phyloP scores from a whole-genome alignment of 2,888 invertebrate genomes.

The Gerris lacustris region DNA sequence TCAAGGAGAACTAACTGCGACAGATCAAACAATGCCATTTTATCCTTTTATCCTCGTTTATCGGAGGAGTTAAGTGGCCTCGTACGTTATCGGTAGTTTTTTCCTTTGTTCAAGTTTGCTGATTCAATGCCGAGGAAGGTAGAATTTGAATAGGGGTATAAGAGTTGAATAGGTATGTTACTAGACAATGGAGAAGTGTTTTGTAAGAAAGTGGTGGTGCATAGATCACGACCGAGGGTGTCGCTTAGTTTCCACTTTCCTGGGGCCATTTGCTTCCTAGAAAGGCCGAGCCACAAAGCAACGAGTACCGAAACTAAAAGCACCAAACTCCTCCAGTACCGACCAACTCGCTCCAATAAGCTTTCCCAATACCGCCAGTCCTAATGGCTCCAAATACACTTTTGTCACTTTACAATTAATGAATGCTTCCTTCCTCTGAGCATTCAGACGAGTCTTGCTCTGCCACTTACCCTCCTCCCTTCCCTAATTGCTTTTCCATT shows the following conservation, averaged over 20 bases:
- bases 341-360: background rate
- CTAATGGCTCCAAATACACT: constrained; percentile 5
- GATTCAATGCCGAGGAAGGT: background rate
- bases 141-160: background rate
- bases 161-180: constrained; percentile 3
- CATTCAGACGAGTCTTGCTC: background rate
- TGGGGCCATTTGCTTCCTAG: background rate
- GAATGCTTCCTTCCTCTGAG: background rate
- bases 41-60: background rate
- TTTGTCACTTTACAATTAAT: constrained; percentile 5
- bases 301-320: background rate
- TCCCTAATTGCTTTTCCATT: background rate
- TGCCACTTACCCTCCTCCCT: background rate
- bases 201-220: background rate
- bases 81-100: background rate
- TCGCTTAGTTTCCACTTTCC: constrained; percentile 1
- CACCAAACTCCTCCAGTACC: background rate
- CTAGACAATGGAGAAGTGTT: background rate
- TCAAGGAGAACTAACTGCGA: background rate
- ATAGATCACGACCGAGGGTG: background rate
- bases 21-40: background rate
- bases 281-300: background rate
- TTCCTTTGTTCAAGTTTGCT: background rate
- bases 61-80: background rate
- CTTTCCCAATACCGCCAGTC: background rate